Conservation (phyloP, 2,797 vertebrate genomes). For the Margarornis squamiger region DNA sequence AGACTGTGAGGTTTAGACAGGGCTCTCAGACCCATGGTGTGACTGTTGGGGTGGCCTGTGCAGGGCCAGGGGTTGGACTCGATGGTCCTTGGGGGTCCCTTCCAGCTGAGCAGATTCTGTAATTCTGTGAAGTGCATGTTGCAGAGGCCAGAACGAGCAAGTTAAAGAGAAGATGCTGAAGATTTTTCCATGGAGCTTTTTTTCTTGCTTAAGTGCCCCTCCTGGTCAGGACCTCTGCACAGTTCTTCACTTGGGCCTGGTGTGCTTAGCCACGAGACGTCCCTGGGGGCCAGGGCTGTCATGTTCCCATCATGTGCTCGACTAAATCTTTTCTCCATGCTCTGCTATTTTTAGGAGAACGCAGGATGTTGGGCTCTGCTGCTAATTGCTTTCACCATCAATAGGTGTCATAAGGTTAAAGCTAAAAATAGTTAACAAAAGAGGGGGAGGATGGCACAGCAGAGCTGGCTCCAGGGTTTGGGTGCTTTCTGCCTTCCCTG, state of each 20-base stretch:
- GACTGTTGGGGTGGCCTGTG: neutral
- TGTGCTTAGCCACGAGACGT: neutral
- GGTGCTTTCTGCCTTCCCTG: neutral
- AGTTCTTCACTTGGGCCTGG: neutral
- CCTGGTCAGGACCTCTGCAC: neutral
- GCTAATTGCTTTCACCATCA: neutral
- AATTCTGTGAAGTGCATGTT: neutral
- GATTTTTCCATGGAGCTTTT: neutral
- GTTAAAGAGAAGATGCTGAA: neutral
- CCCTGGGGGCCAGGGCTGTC: neutral
- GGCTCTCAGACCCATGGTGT: neutral
- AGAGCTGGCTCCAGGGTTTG: fast-evolving
- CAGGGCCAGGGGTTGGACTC: neutral
- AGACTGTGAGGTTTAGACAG: neutral
- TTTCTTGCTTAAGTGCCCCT: neutral
- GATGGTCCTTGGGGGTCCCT: neutral
- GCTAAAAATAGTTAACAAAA: neutral
- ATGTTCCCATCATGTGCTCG: neutral
- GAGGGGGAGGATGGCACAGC: neutral
- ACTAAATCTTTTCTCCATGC: neutral
- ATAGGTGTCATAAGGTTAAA: conserved; percentile 15
- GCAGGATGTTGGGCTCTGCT: neutral
- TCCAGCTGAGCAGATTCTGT: neutral
- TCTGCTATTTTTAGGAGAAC: conserved; percentile 10
- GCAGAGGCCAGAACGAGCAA: neutral